phyloP scores from a whole-genome alignment of 1,140 invertebrate species.

The Eufriesea mexicana region DNA sequence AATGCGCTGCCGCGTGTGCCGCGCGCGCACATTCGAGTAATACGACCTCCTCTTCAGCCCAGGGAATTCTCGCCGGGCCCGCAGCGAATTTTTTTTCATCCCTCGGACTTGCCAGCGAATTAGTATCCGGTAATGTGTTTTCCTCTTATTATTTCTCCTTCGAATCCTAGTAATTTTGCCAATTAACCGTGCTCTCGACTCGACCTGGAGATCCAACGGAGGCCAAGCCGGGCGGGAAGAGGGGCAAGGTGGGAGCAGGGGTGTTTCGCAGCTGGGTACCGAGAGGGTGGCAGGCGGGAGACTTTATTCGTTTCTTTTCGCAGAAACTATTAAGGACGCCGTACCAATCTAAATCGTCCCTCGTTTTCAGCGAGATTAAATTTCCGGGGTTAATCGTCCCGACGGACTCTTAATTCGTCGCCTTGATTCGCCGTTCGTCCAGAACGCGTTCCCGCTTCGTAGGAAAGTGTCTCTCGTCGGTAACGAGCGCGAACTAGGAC shows the following conservation, averaged over 20 bases:
- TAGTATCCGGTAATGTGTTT: slow-evolving; percentile 44
- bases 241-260: not conserved
- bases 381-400: slow-evolving; percentile 66
- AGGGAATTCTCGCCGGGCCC: not conserved
- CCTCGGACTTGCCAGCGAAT: not conserved
- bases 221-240: not conserved
- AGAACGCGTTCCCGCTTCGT: slow-evolving; percentile 28
- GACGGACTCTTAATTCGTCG: slow-evolving; percentile 67
- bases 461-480: slow-evolving; percentile 33
- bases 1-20: not conserved
- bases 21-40: slow-evolving; percentile 14
- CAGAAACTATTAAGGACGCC: slow-evolving; percentile 59
- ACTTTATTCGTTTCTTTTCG: slow-evolving; percentile 55
- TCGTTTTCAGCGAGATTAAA: slow-evolving; percentile 69
- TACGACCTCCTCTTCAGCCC: slow-evolving; percentile 16
- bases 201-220: not conserved
- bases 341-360: slow-evolving; percentile 62
- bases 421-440: slow-evolving; percentile 61
- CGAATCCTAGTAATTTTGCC: slow-evolving; percentile 44
- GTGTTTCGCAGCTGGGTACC: slow-evolving; percentile 36
- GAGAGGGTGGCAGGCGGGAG: not conserved
- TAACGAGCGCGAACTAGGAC: slow-evolving; percentile 39
- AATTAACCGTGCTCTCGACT: slow-evolving; percentile 36
- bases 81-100: not conserved
- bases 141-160: slow-evolving; percentile 45